Base-by-base conservation (phyloP, 2,113 vertebrate species). In the Paracyprichromis sp. region DNA sequence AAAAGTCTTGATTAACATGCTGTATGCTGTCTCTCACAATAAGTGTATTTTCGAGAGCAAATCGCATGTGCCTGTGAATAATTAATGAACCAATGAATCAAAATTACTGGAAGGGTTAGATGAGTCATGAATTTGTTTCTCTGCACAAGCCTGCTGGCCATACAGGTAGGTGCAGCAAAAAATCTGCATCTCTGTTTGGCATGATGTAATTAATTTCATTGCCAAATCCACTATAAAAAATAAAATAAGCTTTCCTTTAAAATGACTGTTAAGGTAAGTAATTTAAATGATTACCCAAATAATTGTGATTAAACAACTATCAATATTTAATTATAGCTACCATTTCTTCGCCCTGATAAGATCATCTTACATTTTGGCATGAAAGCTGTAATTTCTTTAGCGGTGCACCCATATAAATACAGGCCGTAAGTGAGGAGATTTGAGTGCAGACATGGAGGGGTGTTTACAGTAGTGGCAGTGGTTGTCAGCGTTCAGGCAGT, bases 381-480 rank as follows among this genome's bases (percentile, higher is more conserved):
- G 45, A 90, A 89, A 81, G 80, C 36, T 61, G 84, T 90, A 8
- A 82, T 86, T 83, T 93, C 24, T 83, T 82, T 57, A 76, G 45
- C 29, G 73, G 59, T 91, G 66, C 57, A 54, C 66, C 47, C 78
- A 21, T 86, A 21, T 89, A 86, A 88, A 86, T 66, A 83, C 40
- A 87, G 53, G 84, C 83, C 43, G 61, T 57, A 54, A 89, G 83
- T 87, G 83, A 90, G 86, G 50, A 71, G 56, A 88, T 87, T 84
- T 93, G 84, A 86, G 86, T 69, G 86, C 69, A 88, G 84, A 88
- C 86, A 54, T 78, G 71, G 82, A 81, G 73, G 84, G 71, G 82
- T 94, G 92, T 90, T 92, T 90, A 89, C 82, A 90, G 83, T 90
- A 92, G 90, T 88, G 83, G 89, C 87, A 86, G 87, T 73, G 80